Conservation (phyloP, 1,140 invertebrate species). For the Atta colombica region DNA sequence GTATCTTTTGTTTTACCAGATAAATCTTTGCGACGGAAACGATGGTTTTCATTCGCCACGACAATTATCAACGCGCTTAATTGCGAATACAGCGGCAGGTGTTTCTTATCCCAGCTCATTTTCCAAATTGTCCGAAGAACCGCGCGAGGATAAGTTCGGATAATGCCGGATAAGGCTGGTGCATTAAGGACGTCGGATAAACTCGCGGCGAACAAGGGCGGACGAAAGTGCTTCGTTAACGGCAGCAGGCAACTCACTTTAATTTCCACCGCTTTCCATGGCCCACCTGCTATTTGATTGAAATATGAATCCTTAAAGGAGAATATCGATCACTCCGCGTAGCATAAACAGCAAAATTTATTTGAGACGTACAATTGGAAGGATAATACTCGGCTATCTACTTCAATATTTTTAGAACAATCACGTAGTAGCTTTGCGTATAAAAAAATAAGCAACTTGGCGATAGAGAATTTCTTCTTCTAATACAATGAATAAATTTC, state of each 20-base stretch:
- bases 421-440: background rate
- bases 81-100: constrained; percentile 61
- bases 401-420: background rate
- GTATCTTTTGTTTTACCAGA: background rate
- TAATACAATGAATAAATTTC: constrained; percentile 7
- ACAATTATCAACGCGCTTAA: constrained; percentile 54
- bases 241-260: constrained; percentile 41
- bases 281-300: constrained; percentile 59
- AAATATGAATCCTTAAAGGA: constrained; percentile 46
- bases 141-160: constrained; percentile 40
- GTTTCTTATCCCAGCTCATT: constrained; percentile 65
- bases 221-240: constrained; percentile 63
- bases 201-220: constrained; percentile 35
- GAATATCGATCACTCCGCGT: constrained; percentile 25
- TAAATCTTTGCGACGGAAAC: constrained; percentile 17
- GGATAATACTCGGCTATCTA: background rate
- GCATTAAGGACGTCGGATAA: constrained; percentile 56
- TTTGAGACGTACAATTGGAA: background rate
- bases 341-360: constrained; percentile 10
- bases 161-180: constrained; percentile 42
- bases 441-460: background rate
- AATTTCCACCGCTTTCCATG: constrained; percentile 52
- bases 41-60: constrained; percentile 13
- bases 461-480: background rate
- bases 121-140: constrained; percentile 65